Evolutionary conservation across 2,113 vertebrate species (phyloP).

Genomic region (Oreochromis aureus): DNA sequence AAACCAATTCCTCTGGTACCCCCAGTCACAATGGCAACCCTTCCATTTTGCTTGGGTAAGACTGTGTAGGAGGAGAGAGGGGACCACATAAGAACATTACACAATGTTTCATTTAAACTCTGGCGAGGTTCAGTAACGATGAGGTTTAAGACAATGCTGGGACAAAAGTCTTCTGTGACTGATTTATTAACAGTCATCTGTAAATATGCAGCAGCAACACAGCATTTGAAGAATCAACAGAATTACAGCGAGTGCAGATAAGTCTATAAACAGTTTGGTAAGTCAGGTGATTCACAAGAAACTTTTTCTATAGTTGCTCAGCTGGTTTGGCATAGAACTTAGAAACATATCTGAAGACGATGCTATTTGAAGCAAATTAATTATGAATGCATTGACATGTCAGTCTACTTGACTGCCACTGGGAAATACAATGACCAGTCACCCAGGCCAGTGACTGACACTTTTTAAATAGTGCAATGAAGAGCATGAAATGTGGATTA

Average conservation of each 20-base stretch:
- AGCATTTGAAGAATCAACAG: not conserved
- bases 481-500: not conserved
- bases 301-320: too few relatives aligned
- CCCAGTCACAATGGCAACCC: constrained; percentile 90
- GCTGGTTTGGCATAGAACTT: not conserved
- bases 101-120: not conserved
- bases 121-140: not conserved
- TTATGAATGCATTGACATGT: not conserved
- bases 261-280: not conserved
- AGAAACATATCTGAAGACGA: not conserved
- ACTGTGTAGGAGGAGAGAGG: constrained; percentile 65
- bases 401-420: not conserved
- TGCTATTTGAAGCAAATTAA: not conserved
- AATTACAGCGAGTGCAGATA: not conserved
- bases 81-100: not conserved
- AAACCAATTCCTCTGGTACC: constrained; percentile 87
- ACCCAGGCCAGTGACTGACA: not conserved
- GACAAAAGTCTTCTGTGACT: fast-evolving
- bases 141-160: not conserved
- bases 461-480: not conserved
- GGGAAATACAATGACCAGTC: fast-evolving
- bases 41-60: constrained; percentile 79
- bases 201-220: not conserved
- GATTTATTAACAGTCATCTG: not conserved
- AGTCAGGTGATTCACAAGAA: not conserved